Conservation (phyloP, 2,888 invertebrate species). For the Drosophila silvestris region DNA sequence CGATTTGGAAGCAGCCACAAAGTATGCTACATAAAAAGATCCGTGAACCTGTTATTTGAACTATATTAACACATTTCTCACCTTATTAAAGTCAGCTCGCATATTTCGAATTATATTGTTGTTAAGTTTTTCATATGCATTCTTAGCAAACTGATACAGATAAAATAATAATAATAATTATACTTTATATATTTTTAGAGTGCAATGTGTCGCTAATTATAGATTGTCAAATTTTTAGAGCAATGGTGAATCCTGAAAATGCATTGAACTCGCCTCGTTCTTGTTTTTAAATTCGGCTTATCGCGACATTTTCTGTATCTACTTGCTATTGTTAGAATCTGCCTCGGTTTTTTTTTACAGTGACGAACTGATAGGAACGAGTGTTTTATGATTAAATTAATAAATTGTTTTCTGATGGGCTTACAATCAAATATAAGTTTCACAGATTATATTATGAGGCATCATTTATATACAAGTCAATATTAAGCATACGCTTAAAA, state of each 20-base stretch:
- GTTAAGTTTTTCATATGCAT: slow-evolving; percentile 6
- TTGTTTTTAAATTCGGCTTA: slow-evolving; percentile 25
- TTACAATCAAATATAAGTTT: slow-evolving; percentile 57
- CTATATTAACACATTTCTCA: not conserved
- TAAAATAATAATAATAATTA: slow-evolving; percentile 19
- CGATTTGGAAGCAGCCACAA: slow-evolving; percentile 9
- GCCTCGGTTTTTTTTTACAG: slow-evolving; percentile 6
- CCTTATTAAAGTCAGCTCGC: not conserved
- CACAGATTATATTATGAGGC: slow-evolving; percentile 55
- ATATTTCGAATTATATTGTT: slow-evolving; percentile 1
- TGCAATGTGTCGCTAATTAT: too few relatives aligned
- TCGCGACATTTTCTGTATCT: slow-evolving; percentile 21
- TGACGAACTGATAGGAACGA: slow-evolving; percentile 63
- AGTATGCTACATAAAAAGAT: slow-evolving; percentile 25
- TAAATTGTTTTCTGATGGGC: slow-evolving; percentile 62
- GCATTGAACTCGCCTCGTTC: slow-evolving; percentile 25
- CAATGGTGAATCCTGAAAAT: slow-evolving; percentile 14
- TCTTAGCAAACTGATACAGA: slow-evolving; percentile 21
- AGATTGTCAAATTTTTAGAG: not conserved
- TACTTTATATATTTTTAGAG: slow-evolving; percentile 16
- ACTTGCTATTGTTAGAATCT: slow-evolving; percentile 4
- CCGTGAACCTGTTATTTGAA: not conserved
- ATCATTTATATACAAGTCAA: not conserved
- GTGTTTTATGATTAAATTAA: slow-evolving; percentile 55
- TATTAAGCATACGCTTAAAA: not conserved